These are phyloP conservation scores for Cyaniris semiargus DNA, from an alignment of 2,888 invertebrate species.

Conservation along the genomic window DNA sequence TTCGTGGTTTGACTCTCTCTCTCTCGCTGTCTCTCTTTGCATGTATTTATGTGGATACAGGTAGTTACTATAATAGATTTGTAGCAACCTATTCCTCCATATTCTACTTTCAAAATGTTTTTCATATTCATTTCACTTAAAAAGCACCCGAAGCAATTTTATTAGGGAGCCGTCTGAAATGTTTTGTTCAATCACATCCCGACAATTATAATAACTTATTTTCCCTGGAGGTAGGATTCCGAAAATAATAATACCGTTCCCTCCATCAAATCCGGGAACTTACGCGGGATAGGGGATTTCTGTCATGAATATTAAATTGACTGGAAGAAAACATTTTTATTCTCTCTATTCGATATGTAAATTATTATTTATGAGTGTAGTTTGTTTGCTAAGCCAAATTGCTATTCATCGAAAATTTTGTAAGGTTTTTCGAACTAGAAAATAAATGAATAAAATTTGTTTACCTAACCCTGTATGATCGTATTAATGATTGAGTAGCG, in stretches of 20 bases:
- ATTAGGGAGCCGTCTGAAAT: not conserved
- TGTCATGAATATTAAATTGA: conserved; percentile 25
- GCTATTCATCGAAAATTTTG: not conserved
- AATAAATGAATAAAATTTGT: not conserved
- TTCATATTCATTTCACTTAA: not conserved
- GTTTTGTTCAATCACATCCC: conserved; percentile 14
- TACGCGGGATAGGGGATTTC: not conserved
- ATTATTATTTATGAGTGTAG: not conserved
- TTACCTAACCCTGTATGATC: not conserved
- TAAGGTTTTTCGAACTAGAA: not conserved
- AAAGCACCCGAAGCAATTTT: not conserved
- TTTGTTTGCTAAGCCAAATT: conserved; percentile 3
- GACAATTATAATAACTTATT: conserved; percentile 21
- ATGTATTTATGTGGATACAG: too few species aligned
- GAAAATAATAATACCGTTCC: conserved; percentile 8
- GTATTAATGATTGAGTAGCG: not conserved
- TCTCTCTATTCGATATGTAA: not conserved
- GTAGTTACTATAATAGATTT: too few species aligned
- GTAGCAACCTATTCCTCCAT: not conserved
- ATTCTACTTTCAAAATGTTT: not conserved
- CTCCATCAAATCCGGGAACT: not conserved
- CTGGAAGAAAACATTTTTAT: not conserved
- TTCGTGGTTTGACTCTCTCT: too few species aligned
- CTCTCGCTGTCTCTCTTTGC: too few species aligned
- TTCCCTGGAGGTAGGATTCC: not conserved